These are phyloP conservation scores for Macaca mulatta DNA, from an alignment of 2,113 vertebrate genomes.

Conservation along the genomic window DNA sequence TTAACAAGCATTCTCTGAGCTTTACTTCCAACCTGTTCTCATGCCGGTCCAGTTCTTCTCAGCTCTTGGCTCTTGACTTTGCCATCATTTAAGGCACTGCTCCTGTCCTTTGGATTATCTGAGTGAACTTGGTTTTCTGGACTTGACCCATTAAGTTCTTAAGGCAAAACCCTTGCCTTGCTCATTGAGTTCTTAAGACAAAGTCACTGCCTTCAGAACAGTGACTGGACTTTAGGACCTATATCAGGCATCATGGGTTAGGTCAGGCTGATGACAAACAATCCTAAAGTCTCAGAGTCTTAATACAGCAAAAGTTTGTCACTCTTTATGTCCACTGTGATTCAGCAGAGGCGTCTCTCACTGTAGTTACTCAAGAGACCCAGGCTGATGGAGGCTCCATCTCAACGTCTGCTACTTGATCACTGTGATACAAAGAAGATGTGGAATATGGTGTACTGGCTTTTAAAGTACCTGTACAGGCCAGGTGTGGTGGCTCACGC, in stretches of 20 bases:
- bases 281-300: background rate
- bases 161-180: background rate
- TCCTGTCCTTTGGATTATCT: background rate
- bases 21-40: background rate
- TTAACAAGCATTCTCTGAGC: background rate
- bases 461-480: background rate
- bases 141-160: background rate
- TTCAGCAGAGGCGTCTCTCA: background rate
- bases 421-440: background rate
- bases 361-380: background rate
- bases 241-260: background rate
- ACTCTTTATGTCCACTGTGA: background rate
- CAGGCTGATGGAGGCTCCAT: background rate
- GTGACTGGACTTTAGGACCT: background rate
- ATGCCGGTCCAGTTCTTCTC: background rate
- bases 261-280: background rate
- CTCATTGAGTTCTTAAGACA: background rate
- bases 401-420: background rate
- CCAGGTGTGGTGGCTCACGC: no score
- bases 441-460: background rate
- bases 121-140: conserved; percentile 20
- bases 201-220: no score
- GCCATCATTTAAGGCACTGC: background rate
- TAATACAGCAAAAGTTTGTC: background rate
- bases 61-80: background rate